These are phyloP conservation scores for Paralvinella palmiformis DNA, from an alignment of 1,140 invertebrate genomes.

Conservation along the genomic window DNA sequence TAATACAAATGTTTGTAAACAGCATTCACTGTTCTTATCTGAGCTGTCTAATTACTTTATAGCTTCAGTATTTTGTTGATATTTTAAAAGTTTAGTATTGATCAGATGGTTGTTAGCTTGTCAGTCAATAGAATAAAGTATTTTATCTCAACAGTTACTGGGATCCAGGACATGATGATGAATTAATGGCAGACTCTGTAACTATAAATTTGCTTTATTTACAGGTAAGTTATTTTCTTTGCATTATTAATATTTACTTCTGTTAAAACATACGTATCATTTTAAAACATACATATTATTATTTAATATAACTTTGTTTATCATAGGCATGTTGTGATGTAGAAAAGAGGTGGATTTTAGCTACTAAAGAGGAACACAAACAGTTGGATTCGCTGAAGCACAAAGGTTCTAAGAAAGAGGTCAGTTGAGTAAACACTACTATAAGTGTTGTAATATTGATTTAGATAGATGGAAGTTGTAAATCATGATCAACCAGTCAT, in stretches of 20 bases:
- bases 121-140: no score
- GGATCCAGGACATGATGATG: conserved; percentile 76
- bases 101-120: conserved; percentile 36
- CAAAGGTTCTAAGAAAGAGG: conserved; percentile 74
- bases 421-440: conserved; percentile 39
- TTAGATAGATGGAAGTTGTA: no score
- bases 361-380: conserved; percentile 63
- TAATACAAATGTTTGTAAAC: no score
- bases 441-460: no score
- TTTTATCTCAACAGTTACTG: conserved; percentile 70
- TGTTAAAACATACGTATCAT: background rate
- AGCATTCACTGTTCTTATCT: no score
- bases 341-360: conserved; percentile 74
- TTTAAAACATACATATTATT: no score
- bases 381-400: conserved; percentile 66
- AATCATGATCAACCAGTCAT: no score
- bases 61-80: no score
- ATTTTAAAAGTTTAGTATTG: no score
- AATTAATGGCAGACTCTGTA: conserved; percentile 71
- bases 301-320: background rate
- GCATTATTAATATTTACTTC: background rate
- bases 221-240: conserved; percentile 53
- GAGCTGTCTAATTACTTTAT: no score
- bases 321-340: conserved; percentile 60
- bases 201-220: conserved; percentile 80